Percentiles rank a stretch among this genome's conserved stretches.
phyloP scores from a whole-genome alignment of 1,140 invertebrate genomes.

The Paraescarpia echinospica region DNA sequence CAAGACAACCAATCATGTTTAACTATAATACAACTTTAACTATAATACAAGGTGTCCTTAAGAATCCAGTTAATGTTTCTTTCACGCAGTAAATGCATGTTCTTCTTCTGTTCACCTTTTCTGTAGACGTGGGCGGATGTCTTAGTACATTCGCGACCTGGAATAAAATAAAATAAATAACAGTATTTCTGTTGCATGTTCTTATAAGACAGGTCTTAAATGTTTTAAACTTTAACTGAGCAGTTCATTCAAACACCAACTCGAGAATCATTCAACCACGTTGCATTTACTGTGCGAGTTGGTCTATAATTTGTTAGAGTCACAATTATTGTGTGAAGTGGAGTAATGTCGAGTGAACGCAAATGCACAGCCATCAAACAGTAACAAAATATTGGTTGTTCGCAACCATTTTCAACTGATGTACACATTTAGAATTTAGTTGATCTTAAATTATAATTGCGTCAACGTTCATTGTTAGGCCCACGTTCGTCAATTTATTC shows the following conservation, averaged over 20 bases:
- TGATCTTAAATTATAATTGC: neutral
- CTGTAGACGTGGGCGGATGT: neutral
- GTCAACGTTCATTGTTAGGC: neutral
- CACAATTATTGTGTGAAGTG: neutral
- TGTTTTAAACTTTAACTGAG: no score
- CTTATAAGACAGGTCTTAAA: no score
- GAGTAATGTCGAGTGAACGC: no score
- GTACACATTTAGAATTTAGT: neutral
- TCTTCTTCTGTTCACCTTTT: neutral
- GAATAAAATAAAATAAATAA: neutral
- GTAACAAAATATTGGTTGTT: neutral
- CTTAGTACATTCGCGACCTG: constrained; percentile 3
- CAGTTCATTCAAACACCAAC: no score
- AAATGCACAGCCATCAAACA: neutral
- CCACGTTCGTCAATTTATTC: neutral
- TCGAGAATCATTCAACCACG: neutral
- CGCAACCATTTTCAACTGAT: neutral
- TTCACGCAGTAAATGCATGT: neutral
- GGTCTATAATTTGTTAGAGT: neutral
- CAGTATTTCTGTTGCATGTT: no score
- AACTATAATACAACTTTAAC: no score
- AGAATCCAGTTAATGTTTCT: neutral
- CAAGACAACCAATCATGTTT: no score
- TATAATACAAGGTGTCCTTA: neutral
- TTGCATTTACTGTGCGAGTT: neutral